Base-by-base conservation (phyloP, 2,888 invertebrate species). In the Scaptomyza reducta region DNA sequence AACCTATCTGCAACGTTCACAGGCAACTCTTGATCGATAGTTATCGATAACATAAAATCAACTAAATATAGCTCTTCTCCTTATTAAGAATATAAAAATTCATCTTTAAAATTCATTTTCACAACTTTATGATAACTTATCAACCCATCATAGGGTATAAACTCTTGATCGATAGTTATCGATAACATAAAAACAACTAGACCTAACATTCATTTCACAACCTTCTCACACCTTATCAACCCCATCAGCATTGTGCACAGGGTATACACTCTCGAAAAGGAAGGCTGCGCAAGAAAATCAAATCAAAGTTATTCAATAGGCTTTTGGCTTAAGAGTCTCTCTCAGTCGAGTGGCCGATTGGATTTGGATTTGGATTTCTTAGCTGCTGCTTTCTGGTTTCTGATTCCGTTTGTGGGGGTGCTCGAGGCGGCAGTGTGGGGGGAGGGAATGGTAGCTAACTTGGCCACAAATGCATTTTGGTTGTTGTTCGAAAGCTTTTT, bases 261-360 rank as follows among this genome's bases (percentile, higher is more conserved):
- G 38, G 45, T 29, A 16, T 35, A 35, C n/a, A 35, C 22, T 22
- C 22, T 22, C 22, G 22, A 22, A 51, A 38, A 49, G 38, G 56
- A 55, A 51, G 45, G 51, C 35, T 25, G 4, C 7, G 18, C 18
- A 63, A 72, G 54, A 76, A 81, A 85, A 79, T 74, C 76, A 70
- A 81, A 78, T 74, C 77, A 61, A 85, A 74, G 67, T 85, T 81
- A 85, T 82, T 82, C 82, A 85, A 82, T 82, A 79, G 85, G 74
- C 73, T 73, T 71, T 70, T 58, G 60, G 44, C 38, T 61, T 29
- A 16, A 51, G 46, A 49, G 49, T 27, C 50, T 40, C n/a, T n/a
- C 54, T 74, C 10, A 65, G 67, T 80, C 65, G 80, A 77, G 80
- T 79, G 83, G 74, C 49, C 74, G 69, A 73, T 75, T 76, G 57